Base-by-base conservation (phyloP, 30 jellyfish, hydroid and myxozoan genomes). In the Pseudorhiza aurosa region DNA sequence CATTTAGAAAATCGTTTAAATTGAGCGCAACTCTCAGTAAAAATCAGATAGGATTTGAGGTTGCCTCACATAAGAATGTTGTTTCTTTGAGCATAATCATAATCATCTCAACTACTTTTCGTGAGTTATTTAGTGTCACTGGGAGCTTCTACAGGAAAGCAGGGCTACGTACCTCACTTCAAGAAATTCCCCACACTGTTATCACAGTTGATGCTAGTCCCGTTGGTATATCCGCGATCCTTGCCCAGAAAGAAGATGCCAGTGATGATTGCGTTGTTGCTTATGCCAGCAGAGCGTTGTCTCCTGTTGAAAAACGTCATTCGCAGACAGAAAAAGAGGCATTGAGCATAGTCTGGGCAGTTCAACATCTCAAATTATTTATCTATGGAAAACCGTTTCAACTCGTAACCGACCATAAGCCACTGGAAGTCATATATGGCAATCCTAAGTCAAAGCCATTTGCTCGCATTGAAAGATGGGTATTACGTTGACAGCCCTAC, bases 391-490 rank as follows among this genome's bases (percentile, higher is more conserved):
- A 58, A 9, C 69, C 68, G 0, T 75, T 75, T 12, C 32, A 31
- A 17, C 65, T 75, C 31, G 8, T 56, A 33, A 55, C 88, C 22
- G 88, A 75, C 27, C 88, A 75, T 31, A 75, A 75, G 69, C 81
- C 81, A 6, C 25, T 77, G 40, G 81, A 77, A 45, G 18, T 43
- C 4, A 77, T 77, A 6, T 58, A 58, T 33, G 80, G 72, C 4
- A 1, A 18, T 4, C 68, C 80, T 0, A 3, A 7, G 10, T 77
- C 81, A 8, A 77, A 60, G 72, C 44, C 89, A 40, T 62, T 72
- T 8, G 89, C 89, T 8, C 22, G 81, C 27, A 77, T 77, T 8
- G 89, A 77, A 44, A 36, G 89, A 27, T 19, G 89, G 81, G 47
- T 39, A 15, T 37, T 40, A 8, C 72, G 80, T 10, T 43, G 44